phyloP scores from a whole-genome alignment of 2,797 vertebrate genomes.

The Fistularia tabacaria region DNA sequence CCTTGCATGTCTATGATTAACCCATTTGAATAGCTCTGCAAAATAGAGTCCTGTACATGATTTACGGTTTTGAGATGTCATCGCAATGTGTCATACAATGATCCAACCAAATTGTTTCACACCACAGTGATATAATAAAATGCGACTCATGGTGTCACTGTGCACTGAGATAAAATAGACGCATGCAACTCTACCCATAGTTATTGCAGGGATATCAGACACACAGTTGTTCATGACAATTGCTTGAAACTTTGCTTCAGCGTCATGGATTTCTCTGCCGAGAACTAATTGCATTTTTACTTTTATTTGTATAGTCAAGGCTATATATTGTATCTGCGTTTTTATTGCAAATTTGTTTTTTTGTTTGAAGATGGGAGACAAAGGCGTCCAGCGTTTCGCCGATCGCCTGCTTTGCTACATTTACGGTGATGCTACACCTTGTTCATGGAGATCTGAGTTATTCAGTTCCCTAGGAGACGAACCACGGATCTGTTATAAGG shows the following conservation, averaged over 20 bases:
- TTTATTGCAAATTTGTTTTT: too few relatives aligned
- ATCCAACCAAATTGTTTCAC: neutral
- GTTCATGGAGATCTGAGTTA: conserved; percentile 34
- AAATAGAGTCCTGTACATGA: neutral
- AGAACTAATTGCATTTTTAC: too few relatives aligned
- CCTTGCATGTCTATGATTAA: too few relatives aligned
- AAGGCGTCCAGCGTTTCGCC: neutral
- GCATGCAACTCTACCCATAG: neutral
- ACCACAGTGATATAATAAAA: too few relatives aligned
- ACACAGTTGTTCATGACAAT: too few relatives aligned
- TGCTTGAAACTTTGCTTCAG: too few relatives aligned
- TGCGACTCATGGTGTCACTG: neutral
- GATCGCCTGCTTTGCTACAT: neutral
- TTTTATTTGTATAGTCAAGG: too few relatives aligned
- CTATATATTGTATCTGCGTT: too few relatives aligned
- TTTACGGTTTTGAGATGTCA: too few relatives aligned
- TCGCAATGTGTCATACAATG: too few relatives aligned
- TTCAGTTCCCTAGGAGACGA: conserved; percentile 39
- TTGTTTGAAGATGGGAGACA: neutral
- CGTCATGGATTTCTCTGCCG: too few relatives aligned
- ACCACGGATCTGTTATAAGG: neutral
- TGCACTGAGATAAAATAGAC: neutral
- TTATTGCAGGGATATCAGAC: neutral
- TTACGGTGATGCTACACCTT: neutral
- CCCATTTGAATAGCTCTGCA: too few relatives aligned